Base-by-base conservation (phyloP, 92 coral and sea anemone genomes). In the Hydrozoanthus gracilis region DNA sequence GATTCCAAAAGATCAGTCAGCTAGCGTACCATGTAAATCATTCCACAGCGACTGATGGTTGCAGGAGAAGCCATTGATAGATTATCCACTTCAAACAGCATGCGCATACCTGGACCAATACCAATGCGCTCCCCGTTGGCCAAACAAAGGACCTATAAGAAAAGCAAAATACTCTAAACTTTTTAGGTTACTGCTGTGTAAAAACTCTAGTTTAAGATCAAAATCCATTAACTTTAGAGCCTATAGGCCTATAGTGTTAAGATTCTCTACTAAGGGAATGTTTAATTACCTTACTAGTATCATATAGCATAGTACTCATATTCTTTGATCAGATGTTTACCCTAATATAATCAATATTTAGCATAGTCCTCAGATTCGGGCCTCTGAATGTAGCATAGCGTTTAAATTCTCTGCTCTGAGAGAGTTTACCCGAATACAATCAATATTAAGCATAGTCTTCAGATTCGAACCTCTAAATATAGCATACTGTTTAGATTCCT, bases 11-110 rank as follows among this genome's bases (percentile, higher is more conserved):
- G 8, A 73, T 50, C 54, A 55, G 62, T 54, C 15, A 56, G 44
- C 16, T 10, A 16, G 65, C 93, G 79, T 90, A 96, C 99, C 99
- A 96, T 94, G 92, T 95, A 95, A 14, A 96, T 96, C 96, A 96
- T 92, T 55, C 98, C 99, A 87, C 99, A 96, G 78, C 99, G 94
- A 79, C 99, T 95, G 86, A 96, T 95, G 58, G 99, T 96, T 58
- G 99, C 99, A 11, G 99, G 99, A 3, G 98, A 96, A 4, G 98
- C 98, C 93, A 92, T 94, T 0, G 95, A 94, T 5, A 96, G 88
- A 55, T 91, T 94, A 35, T 96, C 98, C 18, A 96, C 98, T 58
- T 96, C 98, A 85, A 96, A 96, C 44, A 96, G 72, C 75, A 96
- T 76, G 66, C 96, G 92, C 98, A 96, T 96, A 52, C 96, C 98